Percentiles rank a stretch among this genome's conserved stretches.
Conservation (phyloP, 92 coral and sea anemone species). For the Actinernus sp. region DNA sequence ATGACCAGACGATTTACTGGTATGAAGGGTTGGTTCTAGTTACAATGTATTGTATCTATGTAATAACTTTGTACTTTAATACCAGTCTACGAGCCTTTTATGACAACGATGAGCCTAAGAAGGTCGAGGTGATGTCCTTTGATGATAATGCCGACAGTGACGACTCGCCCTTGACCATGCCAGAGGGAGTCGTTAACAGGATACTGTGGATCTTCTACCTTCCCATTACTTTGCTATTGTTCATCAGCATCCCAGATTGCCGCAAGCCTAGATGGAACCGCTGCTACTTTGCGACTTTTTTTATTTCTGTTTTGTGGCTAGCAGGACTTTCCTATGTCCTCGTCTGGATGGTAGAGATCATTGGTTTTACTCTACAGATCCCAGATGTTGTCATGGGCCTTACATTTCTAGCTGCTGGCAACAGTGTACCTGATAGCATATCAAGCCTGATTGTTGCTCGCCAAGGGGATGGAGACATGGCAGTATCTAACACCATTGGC, state of each 20-base stretch:
- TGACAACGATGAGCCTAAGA: constrained; percentile 11
- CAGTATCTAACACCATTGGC: constrained; percentile 78
- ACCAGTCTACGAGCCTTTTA: constrained; percentile 36
- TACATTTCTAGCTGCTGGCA: constrained; percentile 85
- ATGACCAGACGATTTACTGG: constrained; percentile 79
- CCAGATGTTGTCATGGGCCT: constrained; percentile 89
- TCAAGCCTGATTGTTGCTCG: constrained; percentile 86
- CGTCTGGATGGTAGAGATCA: constrained; percentile 88
- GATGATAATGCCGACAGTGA: constrained; percentile 14
- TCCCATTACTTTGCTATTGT: constrained; percentile 54
- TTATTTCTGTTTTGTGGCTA: constrained; percentile 70
- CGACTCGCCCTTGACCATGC: constrained; percentile 54
- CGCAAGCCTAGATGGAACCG: constrained; percentile 73
- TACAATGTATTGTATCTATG: constrained; percentile 65
- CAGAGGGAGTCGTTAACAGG: constrained; percentile 43
- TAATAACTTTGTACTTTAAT: constrained; percentile 71
- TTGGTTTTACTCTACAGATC: constrained; percentile 79
- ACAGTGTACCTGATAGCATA: constrained; percentile 83
- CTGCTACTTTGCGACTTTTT: constrained; percentile 66
- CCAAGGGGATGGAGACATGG: constrained; percentile 90
- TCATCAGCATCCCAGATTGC: constrained; percentile 76
- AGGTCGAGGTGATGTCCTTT: constrained; percentile 55
- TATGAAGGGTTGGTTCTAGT: constrained; percentile 78
- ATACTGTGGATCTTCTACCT: constrained; percentile 51
- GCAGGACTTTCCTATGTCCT: constrained; percentile 67